A percentile compares a stretch with the other conserved stretches of the same genome.
Evolutionary conservation across 1,140 invertebrate genomes (phyloP).

Genomic region (Anastatus disparis): DNA sequence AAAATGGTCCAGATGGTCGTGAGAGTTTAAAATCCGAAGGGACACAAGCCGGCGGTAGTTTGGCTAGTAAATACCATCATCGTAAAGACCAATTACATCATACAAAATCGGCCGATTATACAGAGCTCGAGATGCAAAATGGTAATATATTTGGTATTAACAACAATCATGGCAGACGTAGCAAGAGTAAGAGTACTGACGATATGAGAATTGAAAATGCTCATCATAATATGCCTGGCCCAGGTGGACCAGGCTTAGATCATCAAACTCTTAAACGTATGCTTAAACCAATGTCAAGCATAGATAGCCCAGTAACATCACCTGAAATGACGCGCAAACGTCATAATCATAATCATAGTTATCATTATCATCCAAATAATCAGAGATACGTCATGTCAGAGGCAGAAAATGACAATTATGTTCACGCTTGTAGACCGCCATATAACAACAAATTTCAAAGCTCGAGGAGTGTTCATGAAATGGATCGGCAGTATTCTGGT

Average conservation of each 20-base stretch:
- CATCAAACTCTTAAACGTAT: constrained; percentile 92
- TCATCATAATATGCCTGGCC: not conserved
- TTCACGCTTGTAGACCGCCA: constrained; percentile 59
- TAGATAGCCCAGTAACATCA: constrained; percentile 87
- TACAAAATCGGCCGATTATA: constrained; percentile 80
- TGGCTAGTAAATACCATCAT: constrained; percentile 70
- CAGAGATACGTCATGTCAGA: constrained; percentile 66
- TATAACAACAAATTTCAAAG: constrained; percentile 66
- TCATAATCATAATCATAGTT: constrained; percentile 69
- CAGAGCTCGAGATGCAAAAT: constrained; percentile 76
- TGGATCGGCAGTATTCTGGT: constrained; percentile 61
- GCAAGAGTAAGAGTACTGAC: constrained; percentile 89
- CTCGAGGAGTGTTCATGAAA: constrained; percentile 65
- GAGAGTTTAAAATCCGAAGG: constrained; percentile 79
- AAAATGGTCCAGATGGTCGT: constrained; percentile 62
- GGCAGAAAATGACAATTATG: constrained; percentile 62
- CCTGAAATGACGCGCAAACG: constrained; percentile 86
- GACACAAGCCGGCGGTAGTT: constrained; percentile 80
- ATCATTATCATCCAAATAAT: constrained; percentile 65
- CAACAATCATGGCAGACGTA: constrained; percentile 76
- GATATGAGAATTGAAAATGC: constrained; percentile 75
- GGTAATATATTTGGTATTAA: constrained; percentile 74
- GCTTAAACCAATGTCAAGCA: constrained; percentile 90
- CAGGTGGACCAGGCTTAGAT: constrained; percentile 67
- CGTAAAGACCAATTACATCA: constrained; percentile 76